Evolutionary conservation across 1,140 invertebrate species (phyloP).

Genomic region (Pseudomyrmex sp.): DNA sequence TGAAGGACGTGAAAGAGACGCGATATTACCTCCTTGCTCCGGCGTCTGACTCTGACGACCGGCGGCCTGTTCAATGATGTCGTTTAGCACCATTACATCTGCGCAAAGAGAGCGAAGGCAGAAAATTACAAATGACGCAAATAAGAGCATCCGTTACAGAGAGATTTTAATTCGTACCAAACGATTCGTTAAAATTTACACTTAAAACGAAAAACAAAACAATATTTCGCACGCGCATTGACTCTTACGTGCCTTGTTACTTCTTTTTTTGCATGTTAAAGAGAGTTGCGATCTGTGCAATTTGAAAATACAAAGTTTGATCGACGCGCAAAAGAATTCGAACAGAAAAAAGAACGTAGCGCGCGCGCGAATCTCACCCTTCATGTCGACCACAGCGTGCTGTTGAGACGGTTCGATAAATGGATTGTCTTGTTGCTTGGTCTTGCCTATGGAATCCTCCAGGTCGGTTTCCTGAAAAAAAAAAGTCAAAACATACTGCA

Average conservation of each 20-base stretch:
- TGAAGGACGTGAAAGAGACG: neutral
- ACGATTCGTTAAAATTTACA: no score
- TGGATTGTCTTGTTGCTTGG: slow-evolving; percentile 95
- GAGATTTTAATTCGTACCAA: no score
- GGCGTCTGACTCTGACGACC: slow-evolving; percentile 93
- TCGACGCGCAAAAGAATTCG: neutral
- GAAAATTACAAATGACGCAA: no score
- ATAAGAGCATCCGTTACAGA: no score
- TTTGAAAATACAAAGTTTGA: slow-evolving; percentile 1
- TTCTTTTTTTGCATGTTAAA: no score
- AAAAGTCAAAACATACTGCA: slow-evolving; percentile 46
- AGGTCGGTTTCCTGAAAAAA: slow-evolving; percentile 89
- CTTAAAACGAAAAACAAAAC: neutral
- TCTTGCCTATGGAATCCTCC: slow-evolving; percentile 92
- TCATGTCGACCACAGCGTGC: slow-evolving; percentile 96
- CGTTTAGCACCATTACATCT: slow-evolving; percentile 99
- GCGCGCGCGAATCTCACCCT: slow-evolving; percentile 88
- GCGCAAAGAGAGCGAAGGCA: slow-evolving; percentile 75
- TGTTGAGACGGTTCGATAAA: slow-evolving; percentile 95
- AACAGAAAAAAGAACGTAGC: no score
- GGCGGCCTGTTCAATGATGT: slow-evolving; percentile 98
- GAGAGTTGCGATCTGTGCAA: slow-evolving; percentile 25
- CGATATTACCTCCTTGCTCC: slow-evolving; percentile 93
- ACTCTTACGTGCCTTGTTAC: no score
- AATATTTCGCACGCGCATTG: no score